phyloP scores from a whole-genome alignment of 1,140 invertebrate species.

The Hyles euphorbiae region DNA sequence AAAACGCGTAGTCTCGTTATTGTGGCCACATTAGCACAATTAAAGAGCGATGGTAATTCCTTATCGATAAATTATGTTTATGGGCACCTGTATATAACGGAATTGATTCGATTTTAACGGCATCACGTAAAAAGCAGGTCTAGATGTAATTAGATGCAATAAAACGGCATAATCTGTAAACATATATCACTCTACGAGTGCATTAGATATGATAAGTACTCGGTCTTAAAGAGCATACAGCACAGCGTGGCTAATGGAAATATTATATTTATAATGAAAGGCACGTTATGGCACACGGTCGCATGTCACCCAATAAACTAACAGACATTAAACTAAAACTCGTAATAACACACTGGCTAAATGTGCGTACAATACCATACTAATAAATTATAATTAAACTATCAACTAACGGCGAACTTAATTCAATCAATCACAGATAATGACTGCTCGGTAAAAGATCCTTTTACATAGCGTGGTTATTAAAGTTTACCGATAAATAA shows the following conservation, averaged over 20 bases:
- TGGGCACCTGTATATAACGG: not conserved
- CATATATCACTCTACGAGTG: no score
- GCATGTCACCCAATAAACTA: constrained; percentile 4
- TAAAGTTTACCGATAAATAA: constrained; percentile 33
- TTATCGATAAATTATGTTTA: constrained; percentile 3
- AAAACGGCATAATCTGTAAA: no score
- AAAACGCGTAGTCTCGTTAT: not conserved
- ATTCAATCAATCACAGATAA: constrained; percentile 39
- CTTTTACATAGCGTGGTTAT: constrained; percentile 33
- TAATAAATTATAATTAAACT: constrained; percentile 20
- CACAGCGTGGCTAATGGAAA: no score
- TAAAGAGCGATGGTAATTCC: constrained; percentile 6
- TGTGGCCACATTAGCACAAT: not conserved
- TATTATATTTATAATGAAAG: no score
- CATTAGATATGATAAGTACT: no score
- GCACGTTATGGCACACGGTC: no score
- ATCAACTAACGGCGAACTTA: constrained; percentile 24
- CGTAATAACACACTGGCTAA: constrained; percentile 12
- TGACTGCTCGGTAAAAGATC: constrained; percentile 30
- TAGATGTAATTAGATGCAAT: no score
- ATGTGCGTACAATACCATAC: constrained; percentile 13
- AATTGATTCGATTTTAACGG: no score
- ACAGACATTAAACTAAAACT: constrained; percentile 16
- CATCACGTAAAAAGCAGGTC: no score
- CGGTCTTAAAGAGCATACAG: no score